Evolutionary conservation across 2,797 vertebrate species (phyloP), one percentile per base, ranked within the genome.

Genomic region (Cuniculus paca): DNA sequence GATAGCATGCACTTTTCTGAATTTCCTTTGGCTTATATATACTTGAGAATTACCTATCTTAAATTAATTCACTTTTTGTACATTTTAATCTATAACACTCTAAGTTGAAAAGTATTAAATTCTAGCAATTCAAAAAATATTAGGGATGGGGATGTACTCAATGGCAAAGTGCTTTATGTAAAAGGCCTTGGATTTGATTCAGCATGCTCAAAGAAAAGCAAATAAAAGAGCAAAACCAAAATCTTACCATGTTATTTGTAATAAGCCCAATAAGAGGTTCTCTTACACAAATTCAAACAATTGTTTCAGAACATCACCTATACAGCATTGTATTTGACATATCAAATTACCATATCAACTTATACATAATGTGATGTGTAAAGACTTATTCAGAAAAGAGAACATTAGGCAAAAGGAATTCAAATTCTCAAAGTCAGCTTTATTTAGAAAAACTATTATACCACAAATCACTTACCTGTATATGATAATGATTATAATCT

Each of bases 31-130:
- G 26, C 48, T 94, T 80, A 88, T 8, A 17, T 63, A 82, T 24
- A 45, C 14, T 45, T 92, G 48, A 50, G 11, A 93, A 95, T 60
- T 52, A 84, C 31, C 72, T 82, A 74, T 88, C 26, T 70, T 92
- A 65, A 52, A 52, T 79, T 17, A 91, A 91, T 86, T 61, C 70
- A 26, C 58, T 28, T 77, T 96, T 88, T 86, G 81, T 54, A 65
- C 65, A 86, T 84, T 80, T 95, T 92, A 88, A 92, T 81, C 28
- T 82, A 79, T 4, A 90, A 16, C 42, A 93, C 14, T 86, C 95
- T 83, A 75, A 86, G 26, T 90, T 95, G n/a, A 79, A 19, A 96
- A 94, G 26, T 61, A 92, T 91, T 85, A 94, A 93, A 96, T 92
- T 31, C 45, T 78, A 95, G 10, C 70, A 34, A 42, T 56, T 54